phyloP scores from a whole-genome alignment of 2,113 vertebrate species.

The Hystrix cristata region DNA sequence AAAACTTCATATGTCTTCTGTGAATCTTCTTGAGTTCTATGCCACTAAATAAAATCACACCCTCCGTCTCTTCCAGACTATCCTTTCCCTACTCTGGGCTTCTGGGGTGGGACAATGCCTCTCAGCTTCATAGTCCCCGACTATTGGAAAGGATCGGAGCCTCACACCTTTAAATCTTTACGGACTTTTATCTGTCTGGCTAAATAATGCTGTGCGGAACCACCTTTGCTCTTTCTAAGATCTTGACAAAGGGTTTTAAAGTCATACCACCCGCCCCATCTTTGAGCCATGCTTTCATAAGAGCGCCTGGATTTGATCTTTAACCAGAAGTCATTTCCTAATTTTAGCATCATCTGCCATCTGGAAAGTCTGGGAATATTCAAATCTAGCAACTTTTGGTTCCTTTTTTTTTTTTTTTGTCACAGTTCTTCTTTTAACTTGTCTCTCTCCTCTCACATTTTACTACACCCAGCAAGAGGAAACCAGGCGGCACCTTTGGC shows the following conservation, averaged over 20 bases:
- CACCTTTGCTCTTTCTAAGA: neutral
- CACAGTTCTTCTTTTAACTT: conserved; percentile 11
- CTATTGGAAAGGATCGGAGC: neutral
- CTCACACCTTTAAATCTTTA: neutral
- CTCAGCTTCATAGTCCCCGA: neutral
- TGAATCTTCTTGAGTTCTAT: neutral
- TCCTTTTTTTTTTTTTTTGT: neutral
- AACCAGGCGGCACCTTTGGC: neutral
- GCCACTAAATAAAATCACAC: neutral
- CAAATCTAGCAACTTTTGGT: conserved; percentile 24
- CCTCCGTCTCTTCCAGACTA: neutral
- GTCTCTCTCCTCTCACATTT: neutral
- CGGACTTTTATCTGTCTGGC: neutral
- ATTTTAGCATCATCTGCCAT: conserved; percentile 56
- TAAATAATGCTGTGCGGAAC: neutral
- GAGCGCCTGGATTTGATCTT: conserved; percentile 38
- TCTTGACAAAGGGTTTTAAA: neutral
- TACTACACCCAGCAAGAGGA: neutral
- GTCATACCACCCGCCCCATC: neutral
- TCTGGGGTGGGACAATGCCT: neutral
- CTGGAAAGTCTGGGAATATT: conserved; percentile 63
- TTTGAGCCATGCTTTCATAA: neutral
- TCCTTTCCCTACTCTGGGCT: neutral
- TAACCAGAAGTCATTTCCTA: conserved; percentile 31
- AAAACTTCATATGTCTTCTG: neutral